Evolutionary conservation across 2,113 vertebrate species (phyloP), one percentile per base, ranked within the genome.

Genomic region (Osmerus mordax): DNA sequence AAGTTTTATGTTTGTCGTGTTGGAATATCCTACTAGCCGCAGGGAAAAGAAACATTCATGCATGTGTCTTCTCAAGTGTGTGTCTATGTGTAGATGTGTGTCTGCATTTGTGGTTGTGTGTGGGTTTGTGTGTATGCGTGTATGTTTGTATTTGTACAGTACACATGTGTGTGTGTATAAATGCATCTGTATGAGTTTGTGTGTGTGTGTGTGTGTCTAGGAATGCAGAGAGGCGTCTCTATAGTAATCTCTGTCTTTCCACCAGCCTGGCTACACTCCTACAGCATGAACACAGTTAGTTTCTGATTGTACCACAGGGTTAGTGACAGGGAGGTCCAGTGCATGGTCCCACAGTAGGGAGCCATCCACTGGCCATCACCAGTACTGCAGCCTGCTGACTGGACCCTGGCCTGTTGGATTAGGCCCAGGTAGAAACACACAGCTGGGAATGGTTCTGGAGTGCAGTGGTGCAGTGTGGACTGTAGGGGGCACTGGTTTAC

Each of bases 231-330:
- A 58, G 80, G 77, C 76, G 74, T 68, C 60, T 83, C 86, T 74
- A 85, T 81, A 74, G 86, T 73, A 77, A 80, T 86, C 79, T 81
- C 85, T 80, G 81, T 88, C 86, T 89, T 88, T 83, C 84, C 78
- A 77, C 83, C 88, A 88, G 74, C 80, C 69, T 74, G 78, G 65
- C 72, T 74, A 60, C 53, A 67, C 47, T 11, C 41, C 41, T 19
- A 69, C 65, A 56, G n/a, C 64, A 51, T 29, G 55, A 19, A 56
- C n/a, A 56, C 15, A 56, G 55, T 19, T 56, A 19, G 55, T 47
- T 47, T 47, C 9, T 9, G 41, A 47, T 47, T 47, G 41, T 2
- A 47, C 41, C 41, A 47, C 41, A 47, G 41, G 41, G 41, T 47
- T 47, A 47, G 41, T 47, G 41, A 47, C 25, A 56, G 11, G 64